A percentile compares a stretch with the other conserved stretches of the same genome.
Conservation (phyloP, 2,888 invertebrate species). For the Agonopterix subpropinquella region DNA sequence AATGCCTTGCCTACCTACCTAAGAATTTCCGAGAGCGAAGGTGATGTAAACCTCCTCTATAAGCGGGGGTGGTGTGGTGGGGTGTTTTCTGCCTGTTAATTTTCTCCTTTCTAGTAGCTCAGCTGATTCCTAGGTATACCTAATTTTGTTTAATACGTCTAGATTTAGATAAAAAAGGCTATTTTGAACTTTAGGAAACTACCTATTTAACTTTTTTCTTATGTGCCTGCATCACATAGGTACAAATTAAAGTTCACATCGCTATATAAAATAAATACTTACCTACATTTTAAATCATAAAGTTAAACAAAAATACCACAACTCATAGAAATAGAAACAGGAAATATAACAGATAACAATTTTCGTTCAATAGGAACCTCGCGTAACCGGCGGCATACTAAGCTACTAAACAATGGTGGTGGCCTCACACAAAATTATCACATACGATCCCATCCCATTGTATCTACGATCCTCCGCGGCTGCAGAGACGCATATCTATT, state of each 20-base stretch:
- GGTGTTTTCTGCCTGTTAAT: constrained; percentile 54
- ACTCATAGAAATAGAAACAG: constrained; percentile 20
- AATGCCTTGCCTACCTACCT: no score
- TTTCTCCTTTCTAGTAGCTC: constrained; percentile 32
- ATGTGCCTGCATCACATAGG: no score
- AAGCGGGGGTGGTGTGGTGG: constrained; percentile 34
- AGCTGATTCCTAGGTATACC: not conserved
- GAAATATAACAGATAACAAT: constrained; percentile 47
- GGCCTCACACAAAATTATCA: constrained; percentile 42
- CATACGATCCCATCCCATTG: constrained; percentile 36
- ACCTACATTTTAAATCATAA: no score
- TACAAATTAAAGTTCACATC: no score
- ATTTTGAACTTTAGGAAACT: no score
- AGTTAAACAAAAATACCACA: no score
- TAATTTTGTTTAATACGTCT: no score
- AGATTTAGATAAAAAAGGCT: no score
- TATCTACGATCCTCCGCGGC: constrained; percentile 16
- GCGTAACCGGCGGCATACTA: constrained; percentile 36
- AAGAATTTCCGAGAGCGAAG: not conserved
- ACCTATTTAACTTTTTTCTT: no score
- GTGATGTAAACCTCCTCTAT: constrained; percentile 12
- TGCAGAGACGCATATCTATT: constrained; percentile 37
- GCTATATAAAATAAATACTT: no score
- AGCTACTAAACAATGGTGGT: constrained; percentile 41
- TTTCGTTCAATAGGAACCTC: constrained; percentile 45